phyloP scores from a whole-genome alignment of 2,888 invertebrate species.

The Ferdinandea cuprea region DNA sequence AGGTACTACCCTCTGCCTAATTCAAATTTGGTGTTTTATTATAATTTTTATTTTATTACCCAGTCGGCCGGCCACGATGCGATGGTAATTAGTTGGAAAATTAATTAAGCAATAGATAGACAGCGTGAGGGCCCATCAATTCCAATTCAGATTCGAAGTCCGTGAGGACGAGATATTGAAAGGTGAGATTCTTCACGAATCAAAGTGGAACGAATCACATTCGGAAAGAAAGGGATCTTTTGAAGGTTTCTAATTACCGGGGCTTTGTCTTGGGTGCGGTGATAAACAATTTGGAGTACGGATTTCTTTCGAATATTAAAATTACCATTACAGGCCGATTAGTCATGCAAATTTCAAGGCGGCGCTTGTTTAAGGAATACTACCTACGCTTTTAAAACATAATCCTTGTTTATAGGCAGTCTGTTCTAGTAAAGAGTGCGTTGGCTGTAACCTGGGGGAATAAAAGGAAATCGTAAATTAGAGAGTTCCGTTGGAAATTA shows the following conservation, averaged over 20 bases:
- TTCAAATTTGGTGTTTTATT: constrained; percentile 72
- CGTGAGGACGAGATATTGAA: constrained; percentile 31
- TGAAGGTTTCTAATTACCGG: constrained; percentile 5
- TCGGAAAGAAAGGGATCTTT: constrained; percentile 1
- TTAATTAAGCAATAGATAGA: constrained; percentile 67
- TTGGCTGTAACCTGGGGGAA: background rate
- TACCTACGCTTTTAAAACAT: background rate
- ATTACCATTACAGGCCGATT: constrained; percentile 46
- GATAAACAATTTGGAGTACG: constrained; percentile 60
- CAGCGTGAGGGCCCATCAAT: constrained; percentile 19
- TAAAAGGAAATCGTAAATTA: background rate
- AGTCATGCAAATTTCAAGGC: constrained; percentile 70
- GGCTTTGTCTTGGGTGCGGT: constrained; percentile 19
- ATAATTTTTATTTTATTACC: constrained; percentile 66
- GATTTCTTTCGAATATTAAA: constrained; percentile 25
- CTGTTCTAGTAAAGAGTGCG: background rate
- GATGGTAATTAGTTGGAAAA: constrained; percentile 63
- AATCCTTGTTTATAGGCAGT: constrained; percentile 49
- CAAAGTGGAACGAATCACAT: constrained; percentile 59
- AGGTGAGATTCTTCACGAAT: constrained; percentile 40
- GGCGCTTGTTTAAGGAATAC: constrained; percentile 51
- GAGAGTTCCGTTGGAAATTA: background rate
- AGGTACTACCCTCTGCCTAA: constrained; percentile 44
- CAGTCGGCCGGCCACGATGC: constrained; percentile 13
- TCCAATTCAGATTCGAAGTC: background rate